Percentiles rank a stretch among this genome's conserved stretches.
Conservation (phyloP, 2,888 invertebrate genomes). For the Eupithecia insigniata region DNA sequence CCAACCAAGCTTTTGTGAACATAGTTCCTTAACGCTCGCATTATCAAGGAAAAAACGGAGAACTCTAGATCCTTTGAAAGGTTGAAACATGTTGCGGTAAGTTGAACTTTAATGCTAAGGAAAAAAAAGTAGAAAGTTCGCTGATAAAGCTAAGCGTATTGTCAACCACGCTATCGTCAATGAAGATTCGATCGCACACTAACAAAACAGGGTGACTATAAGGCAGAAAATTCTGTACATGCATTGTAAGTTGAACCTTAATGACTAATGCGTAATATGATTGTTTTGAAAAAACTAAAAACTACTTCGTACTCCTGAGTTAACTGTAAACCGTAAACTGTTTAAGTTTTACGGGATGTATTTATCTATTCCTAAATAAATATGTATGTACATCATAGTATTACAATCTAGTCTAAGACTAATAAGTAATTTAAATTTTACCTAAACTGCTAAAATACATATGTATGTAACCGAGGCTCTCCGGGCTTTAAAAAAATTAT, state of each 20-base stretch:
- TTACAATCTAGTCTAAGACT: too few relatives aligned
- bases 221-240: conserved; percentile 96
- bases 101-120: neutral
- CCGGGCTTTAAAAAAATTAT: too few relatives aligned
- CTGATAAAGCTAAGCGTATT: conserved; percentile 98
- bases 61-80: neutral
- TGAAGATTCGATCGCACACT: conserved; percentile 97
- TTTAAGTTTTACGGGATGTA: too few relatives aligned
- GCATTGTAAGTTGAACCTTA: conserved; percentile 82
- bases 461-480: too few relatives aligned
- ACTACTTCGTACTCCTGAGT: too few relatives aligned
- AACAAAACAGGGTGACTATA: conserved; percentile 97
- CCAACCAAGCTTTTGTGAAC: neutral
- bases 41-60: neutral
- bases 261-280: neutral
- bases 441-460: too few relatives aligned
- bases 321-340: too few relatives aligned
- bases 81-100: neutral
- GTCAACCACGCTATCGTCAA: conserved; percentile 99
- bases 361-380: too few relatives aligned
- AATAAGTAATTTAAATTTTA: too few relatives aligned
- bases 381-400: too few relatives aligned
- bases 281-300: too few relatives aligned
- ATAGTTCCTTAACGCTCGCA: neutral
- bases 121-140: conserved; percentile 85